Evolutionary conservation across 1,140 invertebrate species (phyloP).

Genomic region (Cotesia vestalis): DNA sequence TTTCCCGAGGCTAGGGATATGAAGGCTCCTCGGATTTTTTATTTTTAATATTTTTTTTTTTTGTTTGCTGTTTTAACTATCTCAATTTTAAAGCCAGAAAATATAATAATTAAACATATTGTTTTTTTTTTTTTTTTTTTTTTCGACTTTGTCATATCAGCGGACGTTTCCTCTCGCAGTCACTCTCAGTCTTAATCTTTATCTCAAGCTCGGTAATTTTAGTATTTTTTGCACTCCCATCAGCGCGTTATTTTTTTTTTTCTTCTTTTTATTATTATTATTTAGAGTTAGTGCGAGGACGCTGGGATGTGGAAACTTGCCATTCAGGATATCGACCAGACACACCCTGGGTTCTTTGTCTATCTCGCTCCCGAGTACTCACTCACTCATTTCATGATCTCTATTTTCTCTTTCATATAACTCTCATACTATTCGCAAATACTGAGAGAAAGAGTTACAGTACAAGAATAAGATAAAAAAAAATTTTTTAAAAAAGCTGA

Average conservation of each 20-base stretch:
- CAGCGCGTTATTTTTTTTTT: constrained; percentile 2
- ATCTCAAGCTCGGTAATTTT: constrained; percentile 15
- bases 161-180: neutral
- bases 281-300: constrained; percentile 38
- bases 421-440: constrained; percentile 35
- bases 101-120: neutral
- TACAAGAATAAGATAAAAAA: constrained; percentile 29
- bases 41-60: constrained; percentile 8
- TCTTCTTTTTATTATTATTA: constrained; percentile 6
- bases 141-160: constrained; percentile 21
- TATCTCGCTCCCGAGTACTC: constrained; percentile 9
- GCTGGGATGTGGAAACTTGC: constrained; percentile 51
- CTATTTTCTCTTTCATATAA: constrained; percentile 31
- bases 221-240: constrained; percentile 27
- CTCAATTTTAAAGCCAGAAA: too few relatives aligned
- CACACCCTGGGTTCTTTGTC: constrained; percentile 50
- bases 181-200: neutral
- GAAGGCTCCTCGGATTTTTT: constrained; percentile 14
- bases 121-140: too few relatives aligned
- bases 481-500: constrained; percentile 25
- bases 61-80: neutral
- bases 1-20: constrained; percentile 15
- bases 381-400: constrained; percentile 19
- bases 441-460: constrained; percentile 21
- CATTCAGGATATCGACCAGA: constrained; percentile 60